Evolutionary conservation across 2,888 invertebrate species (phyloP).

Genomic region (Julus scanicus): DNA sequence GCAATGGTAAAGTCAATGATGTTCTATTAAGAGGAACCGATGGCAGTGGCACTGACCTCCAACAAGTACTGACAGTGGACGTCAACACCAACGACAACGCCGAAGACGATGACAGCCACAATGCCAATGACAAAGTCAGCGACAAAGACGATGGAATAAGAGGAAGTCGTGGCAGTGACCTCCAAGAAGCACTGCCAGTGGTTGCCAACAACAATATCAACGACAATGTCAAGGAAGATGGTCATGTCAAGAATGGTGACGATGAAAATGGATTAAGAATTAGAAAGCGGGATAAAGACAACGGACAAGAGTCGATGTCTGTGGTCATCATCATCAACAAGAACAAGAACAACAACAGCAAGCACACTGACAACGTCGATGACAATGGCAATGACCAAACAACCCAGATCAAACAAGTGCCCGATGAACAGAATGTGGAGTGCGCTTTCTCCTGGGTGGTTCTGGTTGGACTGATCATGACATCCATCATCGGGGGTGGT

Average conservation of each 20-base stretch:
- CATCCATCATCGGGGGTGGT: not conserved
- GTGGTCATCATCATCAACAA: not conserved
- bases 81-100: not conserved
- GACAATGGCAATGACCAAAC: not conserved
- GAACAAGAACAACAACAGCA: not conserved
- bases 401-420: not conserved
- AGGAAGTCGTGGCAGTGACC: not conserved
- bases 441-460: constrained; percentile 41
- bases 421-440: constrained; percentile 3
- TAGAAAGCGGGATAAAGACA: not conserved
- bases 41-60: not conserved
- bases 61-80: not conserved
- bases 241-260: not conserved
- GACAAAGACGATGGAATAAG: not conserved
- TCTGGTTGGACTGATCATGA: not conserved
- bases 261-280: not conserved
- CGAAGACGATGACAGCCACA: not conserved
- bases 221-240: not conserved
- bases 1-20: not conserved
- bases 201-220: not conserved
- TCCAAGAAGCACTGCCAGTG: not conserved
- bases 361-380: not conserved
- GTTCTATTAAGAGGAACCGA: not conserved
- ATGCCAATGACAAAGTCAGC: not conserved
- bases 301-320: not conserved